Evolutionary conservation across 2,888 invertebrate species (phyloP).

Genomic region (Apodemia zela): DNA sequence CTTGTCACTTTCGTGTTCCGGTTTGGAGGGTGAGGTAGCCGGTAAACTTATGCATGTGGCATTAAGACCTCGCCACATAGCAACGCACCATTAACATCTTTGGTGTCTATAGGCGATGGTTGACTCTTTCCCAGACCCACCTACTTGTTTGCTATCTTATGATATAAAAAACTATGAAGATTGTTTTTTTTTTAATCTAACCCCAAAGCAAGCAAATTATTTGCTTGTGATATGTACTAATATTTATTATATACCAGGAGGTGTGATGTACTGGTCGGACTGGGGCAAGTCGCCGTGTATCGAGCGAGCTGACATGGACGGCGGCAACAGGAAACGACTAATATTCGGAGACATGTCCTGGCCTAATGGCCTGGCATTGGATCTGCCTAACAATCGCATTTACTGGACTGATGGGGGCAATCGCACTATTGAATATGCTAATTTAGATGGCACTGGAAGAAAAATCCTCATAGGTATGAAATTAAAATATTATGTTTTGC

Average conservation of each 20-base stretch:
- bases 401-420: constrained; percentile 94
- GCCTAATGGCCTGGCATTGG: constrained; percentile 93
- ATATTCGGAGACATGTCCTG: constrained; percentile 86
- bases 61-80: too few relatives aligned
- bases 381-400: constrained; percentile 84
- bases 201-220: too few relatives aligned
- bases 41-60: too few relatives aligned
- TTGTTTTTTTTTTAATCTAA: too few relatives aligned
- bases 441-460: constrained; percentile 87
- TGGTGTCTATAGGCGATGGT: too few relatives aligned
- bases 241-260: constrained; percentile 60
- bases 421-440: constrained; percentile 88
- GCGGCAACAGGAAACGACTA: constrained; percentile 83
- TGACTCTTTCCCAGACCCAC: too few relatives aligned
- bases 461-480: constrained; percentile 81
- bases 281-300: constrained; percentile 92
- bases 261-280: constrained; percentile 95
- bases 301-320: constrained; percentile 93
- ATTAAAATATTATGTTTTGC: too few relatives aligned
- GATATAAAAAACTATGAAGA: too few relatives aligned
- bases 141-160: too few relatives aligned
- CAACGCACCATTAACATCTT: too few relatives aligned
- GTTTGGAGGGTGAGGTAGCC: too few relatives aligned
- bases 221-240: not conserved
- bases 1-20: too few relatives aligned